phyloP scores from a whole-genome alignment of 2,797 vertebrate species.

The Falco concolor region DNA sequence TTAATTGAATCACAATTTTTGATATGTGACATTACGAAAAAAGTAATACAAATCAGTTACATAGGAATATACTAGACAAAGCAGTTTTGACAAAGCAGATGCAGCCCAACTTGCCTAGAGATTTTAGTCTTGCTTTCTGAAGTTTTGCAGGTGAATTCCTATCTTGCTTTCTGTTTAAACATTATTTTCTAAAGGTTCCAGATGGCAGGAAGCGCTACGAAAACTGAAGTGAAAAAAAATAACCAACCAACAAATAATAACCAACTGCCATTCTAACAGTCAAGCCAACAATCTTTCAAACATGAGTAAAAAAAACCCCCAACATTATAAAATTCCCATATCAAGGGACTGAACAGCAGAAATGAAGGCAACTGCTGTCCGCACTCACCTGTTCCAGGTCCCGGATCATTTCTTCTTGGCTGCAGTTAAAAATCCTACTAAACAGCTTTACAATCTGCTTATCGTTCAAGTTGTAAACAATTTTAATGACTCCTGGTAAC shows the following conservation, averaged over 20 bases:
- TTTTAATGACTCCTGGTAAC: constrained; percentile 93
- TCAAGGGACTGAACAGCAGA: not conserved
- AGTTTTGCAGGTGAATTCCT: not conserved
- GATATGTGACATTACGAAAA: not conserved
- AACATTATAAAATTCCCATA: not conserved
- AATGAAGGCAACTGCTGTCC: not conserved
- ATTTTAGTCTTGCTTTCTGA: not conserved
- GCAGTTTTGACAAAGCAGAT: not conserved
- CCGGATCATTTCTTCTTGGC: constrained; percentile 91
- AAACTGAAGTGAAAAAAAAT: not conserved
- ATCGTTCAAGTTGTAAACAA: constrained; percentile 97
- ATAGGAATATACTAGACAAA: not conserved
- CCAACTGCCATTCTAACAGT: not conserved
- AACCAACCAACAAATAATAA: not conserved
- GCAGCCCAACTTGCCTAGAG: not conserved
- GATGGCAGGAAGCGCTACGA: not conserved
- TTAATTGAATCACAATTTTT: not conserved
- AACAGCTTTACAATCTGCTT: constrained; percentile 99
- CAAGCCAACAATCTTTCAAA: not conserved
- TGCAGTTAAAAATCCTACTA: constrained; percentile 90
- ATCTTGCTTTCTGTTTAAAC: not conserved
- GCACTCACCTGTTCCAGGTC: constrained; percentile 91
- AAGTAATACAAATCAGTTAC: not conserved
- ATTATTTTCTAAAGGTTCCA: not conserved
- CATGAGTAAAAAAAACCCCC: not conserved